Evolutionary conservation across 2,113 vertebrate species (phyloP).

Genomic region (Ictalurus furcatus): DNA sequence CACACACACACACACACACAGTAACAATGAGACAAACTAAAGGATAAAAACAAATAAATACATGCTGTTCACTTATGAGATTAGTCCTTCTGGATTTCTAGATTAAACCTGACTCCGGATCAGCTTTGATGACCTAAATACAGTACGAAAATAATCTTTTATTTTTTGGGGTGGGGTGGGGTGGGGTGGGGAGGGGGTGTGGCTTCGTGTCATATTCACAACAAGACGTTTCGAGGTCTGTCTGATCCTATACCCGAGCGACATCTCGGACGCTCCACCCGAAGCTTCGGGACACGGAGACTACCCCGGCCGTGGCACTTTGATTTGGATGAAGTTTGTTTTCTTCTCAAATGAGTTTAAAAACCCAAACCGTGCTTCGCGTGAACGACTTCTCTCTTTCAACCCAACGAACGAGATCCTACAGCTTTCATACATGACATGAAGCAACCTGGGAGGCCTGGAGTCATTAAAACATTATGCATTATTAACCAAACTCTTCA

Average conservation of each 20-base stretch:
- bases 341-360: neutral
- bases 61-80: neutral
- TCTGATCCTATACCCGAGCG: neutral
- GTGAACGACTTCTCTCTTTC: neutral
- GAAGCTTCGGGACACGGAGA: neutral
- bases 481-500: constrained; percentile 11
- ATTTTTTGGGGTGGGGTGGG: too few species aligned
- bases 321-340: constrained; percentile 23
- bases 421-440: neutral
- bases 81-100: neutral
- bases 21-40: neutral
- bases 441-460: neutral
- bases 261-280: constrained; percentile 4
- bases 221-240: neutral
- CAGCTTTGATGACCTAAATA: neutral
- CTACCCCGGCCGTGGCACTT: too few species aligned
- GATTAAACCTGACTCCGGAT: neutral
- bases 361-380: neutral
- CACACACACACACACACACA: neutral
- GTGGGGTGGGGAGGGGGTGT: too few species aligned
- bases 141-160: neutral
- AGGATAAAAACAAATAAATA: neutral
- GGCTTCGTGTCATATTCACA: neutral
- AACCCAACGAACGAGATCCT: neutral
- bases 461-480: constrained; percentile 11